Conservation (phyloP, 64 coral and sea anemone species). For the Montipora capricornis region DNA sequence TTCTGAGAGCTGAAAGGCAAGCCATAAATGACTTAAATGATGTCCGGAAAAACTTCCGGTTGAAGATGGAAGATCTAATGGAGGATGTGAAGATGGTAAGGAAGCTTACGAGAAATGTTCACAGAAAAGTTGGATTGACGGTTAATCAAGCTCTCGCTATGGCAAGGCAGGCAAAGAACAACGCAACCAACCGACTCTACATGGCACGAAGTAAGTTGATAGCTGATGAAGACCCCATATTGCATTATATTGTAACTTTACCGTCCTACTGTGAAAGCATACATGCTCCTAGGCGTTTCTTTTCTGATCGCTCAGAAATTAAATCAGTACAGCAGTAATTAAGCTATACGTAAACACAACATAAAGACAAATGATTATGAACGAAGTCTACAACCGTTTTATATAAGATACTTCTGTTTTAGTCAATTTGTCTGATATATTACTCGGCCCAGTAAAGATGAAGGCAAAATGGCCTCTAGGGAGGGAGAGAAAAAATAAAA, state of each 20-base stretch:
- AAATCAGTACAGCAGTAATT: too few species aligned
- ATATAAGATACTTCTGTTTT: too few species aligned
- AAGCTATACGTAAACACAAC: too few species aligned
- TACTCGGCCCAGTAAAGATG: too few species aligned
- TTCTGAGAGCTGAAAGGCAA: conserved; percentile 55
- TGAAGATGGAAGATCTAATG: conserved; percentile 42
- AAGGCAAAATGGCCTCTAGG: too few species aligned
- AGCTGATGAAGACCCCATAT: neutral
- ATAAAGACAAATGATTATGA: too few species aligned
- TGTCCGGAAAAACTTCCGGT: conserved; percentile 36
- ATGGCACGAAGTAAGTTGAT: conserved; percentile 65
- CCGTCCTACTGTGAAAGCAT: too few species aligned
- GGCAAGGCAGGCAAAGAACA: conserved; percentile 31
- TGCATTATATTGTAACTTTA: neutral
- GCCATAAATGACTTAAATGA: conserved; percentile 46
- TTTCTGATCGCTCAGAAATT: too few species aligned
- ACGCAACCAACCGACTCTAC: conserved; percentile 26
- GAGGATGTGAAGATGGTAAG: conserved; percentile 41
- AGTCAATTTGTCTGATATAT: too few species aligned
- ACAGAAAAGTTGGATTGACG: conserved; percentile 31
- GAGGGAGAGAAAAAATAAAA: too few species aligned
- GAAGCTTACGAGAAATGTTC: conserved; percentile 21
- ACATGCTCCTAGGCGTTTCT: too few species aligned
- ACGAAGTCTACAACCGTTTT: too few species aligned
- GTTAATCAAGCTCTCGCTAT: conserved; percentile 36